Conservation (phyloP, 2,113 vertebrate genomes). For the Astur gentilis region DNA sequence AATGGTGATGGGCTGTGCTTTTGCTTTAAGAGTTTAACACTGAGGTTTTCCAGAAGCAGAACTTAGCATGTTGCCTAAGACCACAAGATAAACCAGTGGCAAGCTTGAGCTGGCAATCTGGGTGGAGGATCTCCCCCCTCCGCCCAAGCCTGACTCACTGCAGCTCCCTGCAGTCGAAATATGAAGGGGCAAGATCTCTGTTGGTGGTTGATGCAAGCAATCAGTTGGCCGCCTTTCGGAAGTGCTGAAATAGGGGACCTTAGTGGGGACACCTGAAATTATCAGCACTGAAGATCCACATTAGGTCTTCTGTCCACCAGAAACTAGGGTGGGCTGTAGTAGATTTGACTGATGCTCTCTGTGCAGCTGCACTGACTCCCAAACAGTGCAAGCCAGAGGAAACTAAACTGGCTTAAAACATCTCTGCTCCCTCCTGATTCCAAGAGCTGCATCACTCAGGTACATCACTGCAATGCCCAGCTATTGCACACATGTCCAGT, state of each 20-base stretch:
- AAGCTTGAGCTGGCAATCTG: conserved; percentile 52
- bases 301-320: background rate
- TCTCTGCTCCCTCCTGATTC: background rate
- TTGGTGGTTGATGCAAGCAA: background rate
- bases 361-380: background rate
- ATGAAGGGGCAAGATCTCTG: background rate
- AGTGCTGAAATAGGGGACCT: background rate
- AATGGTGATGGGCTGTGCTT: background rate
- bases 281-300: background rate
- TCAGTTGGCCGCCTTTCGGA: background rate
- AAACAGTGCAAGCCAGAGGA: background rate
- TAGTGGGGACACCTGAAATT: background rate
- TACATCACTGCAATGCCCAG: background rate
- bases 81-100: conserved; percentile 10
- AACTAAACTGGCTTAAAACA: background rate
- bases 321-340: background rate
- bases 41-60: conserved; percentile 1
- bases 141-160: conserved; percentile 54
- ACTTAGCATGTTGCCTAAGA: conserved; percentile 1
- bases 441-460: background rate
- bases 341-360: background rate
- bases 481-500: accelerated
- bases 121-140: conserved; percentile 46
- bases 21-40: background rate
- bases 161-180: background rate